Conservation (phyloP, 2,888 invertebrate species). For the Yponomeuta evonymella region DNA sequence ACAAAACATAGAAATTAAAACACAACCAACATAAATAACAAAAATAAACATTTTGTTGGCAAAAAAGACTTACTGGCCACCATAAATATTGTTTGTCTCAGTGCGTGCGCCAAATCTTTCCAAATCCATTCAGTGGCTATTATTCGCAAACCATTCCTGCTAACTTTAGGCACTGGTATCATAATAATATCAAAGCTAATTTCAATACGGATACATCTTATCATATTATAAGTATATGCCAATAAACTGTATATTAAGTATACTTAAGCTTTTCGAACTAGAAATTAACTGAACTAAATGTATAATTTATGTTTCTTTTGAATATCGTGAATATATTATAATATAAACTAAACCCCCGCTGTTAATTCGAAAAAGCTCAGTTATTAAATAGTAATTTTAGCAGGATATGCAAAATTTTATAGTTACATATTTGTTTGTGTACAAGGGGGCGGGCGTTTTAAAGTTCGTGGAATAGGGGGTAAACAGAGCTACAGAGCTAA, state of each 20-base stretch:
- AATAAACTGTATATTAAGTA: slow-evolving; percentile 25
- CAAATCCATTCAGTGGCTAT: neutral
- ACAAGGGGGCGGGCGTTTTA: neutral
- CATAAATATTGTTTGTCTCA: slow-evolving; percentile 16
- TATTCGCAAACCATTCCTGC: slow-evolving; percentile 31
- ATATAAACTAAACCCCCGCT: slow-evolving; percentile 17
- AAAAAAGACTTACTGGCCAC: slow-evolving; percentile 33
- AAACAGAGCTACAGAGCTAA: no score
- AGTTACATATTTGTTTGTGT: slow-evolving; percentile 19
- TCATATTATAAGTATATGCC: slow-evolving; percentile 31
- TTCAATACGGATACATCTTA: neutral
- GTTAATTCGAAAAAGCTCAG: slow-evolving; percentile 20
- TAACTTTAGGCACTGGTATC: slow-evolving; percentile 63
- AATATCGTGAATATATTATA: slow-evolving; percentile 10
- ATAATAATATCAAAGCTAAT: slow-evolving; percentile 62
- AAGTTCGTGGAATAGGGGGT: no score
- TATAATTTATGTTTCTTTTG: slow-evolving; percentile 8
- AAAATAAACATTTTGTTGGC: slow-evolving; percentile 19
- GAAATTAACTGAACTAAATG: slow-evolving; percentile 3
- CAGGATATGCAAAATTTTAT: slow-evolving; percentile 48
- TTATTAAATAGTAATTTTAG: slow-evolving; percentile 33
- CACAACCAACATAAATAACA: slow-evolving; percentile 24
- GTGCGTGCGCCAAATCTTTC: slow-evolving; percentile 5
- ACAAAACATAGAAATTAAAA: slow-evolving; percentile 44
- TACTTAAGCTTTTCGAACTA: slow-evolving; percentile 17